Conservation (phyloP, 2,888 invertebrate species). For the Aleiodes alternator region DNA sequence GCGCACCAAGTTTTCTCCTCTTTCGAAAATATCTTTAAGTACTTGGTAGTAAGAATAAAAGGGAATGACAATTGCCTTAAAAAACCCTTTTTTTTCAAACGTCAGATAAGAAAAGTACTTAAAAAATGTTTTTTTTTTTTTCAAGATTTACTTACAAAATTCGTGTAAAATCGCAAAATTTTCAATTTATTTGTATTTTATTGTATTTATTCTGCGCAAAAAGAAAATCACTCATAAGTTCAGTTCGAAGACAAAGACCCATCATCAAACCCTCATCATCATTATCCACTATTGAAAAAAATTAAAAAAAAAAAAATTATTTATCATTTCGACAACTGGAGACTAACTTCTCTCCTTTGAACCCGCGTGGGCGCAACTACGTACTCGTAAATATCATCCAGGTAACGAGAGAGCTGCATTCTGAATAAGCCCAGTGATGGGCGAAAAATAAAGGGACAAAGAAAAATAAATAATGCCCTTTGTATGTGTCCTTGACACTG, state of each 20-base stretch:
- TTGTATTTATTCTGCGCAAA: too few species aligned
- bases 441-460: slow-evolving; percentile 27
- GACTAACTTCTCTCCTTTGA: slow-evolving; percentile 36
- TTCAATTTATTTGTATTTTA: too few species aligned
- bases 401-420: slow-evolving; percentile 39
- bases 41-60: too few species aligned
- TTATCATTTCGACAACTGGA: slow-evolving; percentile 53
- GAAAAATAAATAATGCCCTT: not conserved
- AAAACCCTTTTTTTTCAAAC: too few species aligned
- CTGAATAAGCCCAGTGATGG: slow-evolving; percentile 27
- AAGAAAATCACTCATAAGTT: too few species aligned
- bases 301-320: slow-evolving; percentile 43
- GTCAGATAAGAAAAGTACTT: too few species aligned
- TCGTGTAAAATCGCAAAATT: too few species aligned
- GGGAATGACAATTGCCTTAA: too few species aligned
- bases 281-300: slow-evolving; percentile 38
- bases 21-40: slow-evolving; percentile 3
- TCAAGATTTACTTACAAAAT: too few species aligned
- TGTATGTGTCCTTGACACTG: slow-evolving; percentile 25
- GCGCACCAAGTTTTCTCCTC: slow-evolving; percentile 10
- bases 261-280: slow-evolving; percentile 44
- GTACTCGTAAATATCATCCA: slow-evolving; percentile 56
- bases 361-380: slow-evolving; percentile 51
- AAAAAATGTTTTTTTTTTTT: too few species aligned
- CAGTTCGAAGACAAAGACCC: too few species aligned